These are phyloP conservation scores for Promerops cafer DNA, from an alignment of 2,113 vertebrate genomes.

Conservation along the genomic window DNA sequence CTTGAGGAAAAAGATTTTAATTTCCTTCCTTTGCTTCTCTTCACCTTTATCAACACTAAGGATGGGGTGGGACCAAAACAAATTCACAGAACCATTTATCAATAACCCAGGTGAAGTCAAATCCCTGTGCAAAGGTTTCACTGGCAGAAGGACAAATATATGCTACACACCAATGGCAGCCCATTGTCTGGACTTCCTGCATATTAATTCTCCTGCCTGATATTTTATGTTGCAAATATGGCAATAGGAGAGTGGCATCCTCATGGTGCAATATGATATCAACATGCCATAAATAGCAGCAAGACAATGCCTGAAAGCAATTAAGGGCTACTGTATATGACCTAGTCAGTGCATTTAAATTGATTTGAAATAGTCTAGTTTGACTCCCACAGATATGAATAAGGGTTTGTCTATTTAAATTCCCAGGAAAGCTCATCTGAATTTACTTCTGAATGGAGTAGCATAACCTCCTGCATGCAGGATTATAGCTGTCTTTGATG, in stretches of 20 bases:
- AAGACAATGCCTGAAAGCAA: background rate
- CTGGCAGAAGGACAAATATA: background rate
- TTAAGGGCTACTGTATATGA: background rate
- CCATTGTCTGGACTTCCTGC: background rate
- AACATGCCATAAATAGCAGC: background rate
- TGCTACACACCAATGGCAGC: background rate
- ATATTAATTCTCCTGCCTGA: background rate
- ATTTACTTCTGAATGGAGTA: background rate
- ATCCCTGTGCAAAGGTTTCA: background rate
- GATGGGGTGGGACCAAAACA: background rate
- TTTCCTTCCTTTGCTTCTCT: background rate
- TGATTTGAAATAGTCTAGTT: background rate
- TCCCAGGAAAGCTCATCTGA: background rate
- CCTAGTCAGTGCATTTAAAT: background rate
- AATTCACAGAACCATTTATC: background rate
- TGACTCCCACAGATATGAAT: background rate
- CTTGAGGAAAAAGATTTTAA: background rate
- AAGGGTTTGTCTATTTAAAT: background rate
- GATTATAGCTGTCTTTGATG: constrained; percentile 14
- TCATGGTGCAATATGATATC: background rate
- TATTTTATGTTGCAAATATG: background rate
- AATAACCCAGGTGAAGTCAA: background rate
- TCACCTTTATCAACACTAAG: background rate
- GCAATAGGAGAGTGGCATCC: background rate
- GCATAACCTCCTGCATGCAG: background rate